Conservation (phyloP, 2,888 invertebrate genomes). For the Caenorhabditis drosophilae region DNA sequence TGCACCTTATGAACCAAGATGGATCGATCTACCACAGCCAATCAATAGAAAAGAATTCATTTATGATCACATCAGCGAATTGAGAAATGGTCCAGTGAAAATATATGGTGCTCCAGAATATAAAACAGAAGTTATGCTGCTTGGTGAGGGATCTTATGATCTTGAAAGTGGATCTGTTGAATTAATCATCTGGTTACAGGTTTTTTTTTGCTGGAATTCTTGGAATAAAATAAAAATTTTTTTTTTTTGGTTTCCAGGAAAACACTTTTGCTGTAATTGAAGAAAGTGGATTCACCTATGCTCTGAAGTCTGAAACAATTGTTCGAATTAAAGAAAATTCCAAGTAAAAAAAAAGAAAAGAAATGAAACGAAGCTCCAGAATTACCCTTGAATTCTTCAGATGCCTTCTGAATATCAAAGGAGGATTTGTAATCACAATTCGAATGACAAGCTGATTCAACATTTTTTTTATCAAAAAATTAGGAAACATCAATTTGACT, state of each 20-base stretch:
- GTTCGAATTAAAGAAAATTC: conserved; percentile 39
- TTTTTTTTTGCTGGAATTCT: conserved; percentile 5
- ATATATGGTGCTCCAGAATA: conserved; percentile 55
- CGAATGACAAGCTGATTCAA: conserved; percentile 42
- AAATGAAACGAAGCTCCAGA: background rate
- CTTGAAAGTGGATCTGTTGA: conserved; percentile 47
- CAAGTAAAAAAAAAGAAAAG: conserved; percentile 15
- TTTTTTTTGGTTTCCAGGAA: conserved; percentile 24
- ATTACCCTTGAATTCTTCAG: conserved; percentile 15
- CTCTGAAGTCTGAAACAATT: conserved; percentile 38
- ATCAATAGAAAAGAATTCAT: conserved; percentile 55
- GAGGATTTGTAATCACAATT: conserved; percentile 46
- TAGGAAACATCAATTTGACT: too few relatives aligned
- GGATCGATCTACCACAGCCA: conserved; percentile 29
- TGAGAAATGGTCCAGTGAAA: conserved; percentile 52
- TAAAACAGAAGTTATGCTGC: conserved; percentile 47
- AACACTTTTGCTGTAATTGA: conserved; percentile 41
- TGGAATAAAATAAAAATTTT: too few relatives aligned
- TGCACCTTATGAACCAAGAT: conserved; percentile 49
- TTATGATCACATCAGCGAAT: conserved; percentile 39
- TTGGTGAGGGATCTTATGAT: conserved; percentile 51
- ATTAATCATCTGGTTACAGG: conserved; percentile 51
- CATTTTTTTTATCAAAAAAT: too few relatives aligned
- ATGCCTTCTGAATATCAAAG: conserved; percentile 35
- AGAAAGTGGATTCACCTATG: conserved; percentile 35